Evolutionary conservation across 2,797 vertebrate species (phyloP).

Genomic region (Notolabrus celidotus): DNA sequence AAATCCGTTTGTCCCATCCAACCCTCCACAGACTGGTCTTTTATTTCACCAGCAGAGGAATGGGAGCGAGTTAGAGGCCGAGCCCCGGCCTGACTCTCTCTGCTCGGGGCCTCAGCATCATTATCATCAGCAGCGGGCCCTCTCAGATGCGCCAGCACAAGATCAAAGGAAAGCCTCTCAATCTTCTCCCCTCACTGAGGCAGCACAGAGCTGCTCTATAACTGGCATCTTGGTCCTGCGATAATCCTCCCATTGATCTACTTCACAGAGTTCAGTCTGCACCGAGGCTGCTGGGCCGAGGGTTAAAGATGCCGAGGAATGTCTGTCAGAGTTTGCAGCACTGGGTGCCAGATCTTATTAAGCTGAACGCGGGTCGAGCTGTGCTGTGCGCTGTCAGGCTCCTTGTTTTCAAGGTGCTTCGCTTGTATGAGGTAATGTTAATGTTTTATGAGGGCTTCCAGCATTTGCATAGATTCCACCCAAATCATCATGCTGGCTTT

Average conservation of each 20-base stretch:
- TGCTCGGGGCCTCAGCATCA: conserved; percentile 72
- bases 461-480: conserved; percentile 67
- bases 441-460: conserved; percentile 62
- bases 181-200: conserved; percentile 80
- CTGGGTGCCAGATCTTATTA: conserved; percentile 70
- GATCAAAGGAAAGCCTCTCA: conserved; percentile 83
- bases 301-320: conserved; percentile 81
- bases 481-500: conserved; percentile 72
- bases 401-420: conserved; percentile 64
- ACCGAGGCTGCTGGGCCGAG: conserved; percentile 69
- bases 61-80: conserved; percentile 35
- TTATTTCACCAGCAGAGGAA: conserved; percentile 52
- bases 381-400: conserved; percentile 31
- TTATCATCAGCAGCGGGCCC: conserved; percentile 76
- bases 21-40: conserved; percentile 64
- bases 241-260: conserved; percentile 83
- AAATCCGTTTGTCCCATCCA: conserved; percentile 74
- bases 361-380: conserved; percentile 35
- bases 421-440: conserved; percentile 57
- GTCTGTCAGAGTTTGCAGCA: conserved; percentile 72
- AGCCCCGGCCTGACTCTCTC: conserved; percentile 59
- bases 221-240: conserved; percentile 80
- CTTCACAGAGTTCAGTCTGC: conserved; percentile 78
- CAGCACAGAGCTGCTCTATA: conserved; percentile 79
- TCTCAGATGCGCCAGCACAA: conserved; percentile 75